Conservation (phyloP, 1,140 invertebrate genomes). For the Armadillidium nasatum region DNA sequence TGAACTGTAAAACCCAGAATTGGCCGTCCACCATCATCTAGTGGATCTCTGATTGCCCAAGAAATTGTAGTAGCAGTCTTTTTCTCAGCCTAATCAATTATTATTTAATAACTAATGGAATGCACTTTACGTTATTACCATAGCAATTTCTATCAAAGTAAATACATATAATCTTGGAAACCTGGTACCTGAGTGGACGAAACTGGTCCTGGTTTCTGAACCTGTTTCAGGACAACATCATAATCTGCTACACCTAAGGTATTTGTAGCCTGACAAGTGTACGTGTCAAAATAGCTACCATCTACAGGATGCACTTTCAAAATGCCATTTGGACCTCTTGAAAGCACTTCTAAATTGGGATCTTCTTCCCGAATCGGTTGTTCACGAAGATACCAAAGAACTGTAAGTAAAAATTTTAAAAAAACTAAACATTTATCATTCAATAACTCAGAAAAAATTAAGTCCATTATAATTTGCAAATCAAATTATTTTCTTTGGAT, state of each 20-base stretch:
- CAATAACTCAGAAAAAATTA: not conserved
- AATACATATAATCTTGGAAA: too few relatives aligned
- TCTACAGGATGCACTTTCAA: slow-evolving; percentile 60
- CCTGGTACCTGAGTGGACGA: slow-evolving; percentile 27
- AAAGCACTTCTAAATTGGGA: slow-evolving; percentile 30
- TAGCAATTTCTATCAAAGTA: too few relatives aligned
- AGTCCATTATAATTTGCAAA: too few relatives aligned
- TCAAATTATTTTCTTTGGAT: too few relatives aligned
- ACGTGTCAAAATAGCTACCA: slow-evolving; percentile 63
- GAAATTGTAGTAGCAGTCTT: slow-evolving; percentile 69
- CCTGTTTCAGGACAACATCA: slow-evolving; percentile 67
- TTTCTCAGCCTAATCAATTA: slow-evolving; percentile 27
- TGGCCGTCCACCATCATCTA: slow-evolving; percentile 66
- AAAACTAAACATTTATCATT: not conserved
- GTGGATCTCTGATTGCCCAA: slow-evolving; percentile 68
- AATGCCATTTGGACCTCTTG: slow-evolving; percentile 32
- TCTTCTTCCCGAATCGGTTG: slow-evolving; percentile 31
- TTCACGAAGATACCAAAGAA: slow-evolving; percentile 42
- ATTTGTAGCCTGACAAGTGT: slow-evolving; percentile 78
- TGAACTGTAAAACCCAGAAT: slow-evolving; percentile 65
- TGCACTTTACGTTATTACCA: too few relatives aligned
- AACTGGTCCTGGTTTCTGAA: slow-evolving; percentile 56
- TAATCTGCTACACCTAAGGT: slow-evolving; percentile 63
- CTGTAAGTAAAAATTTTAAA: slow-evolving; percentile 20
- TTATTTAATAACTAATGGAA: too few relatives aligned